Percentiles rank a stretch among this genome's conserved stretches.
Conservation (phyloP, 2,113 vertebrate genomes). For the Synchiropus splendidus region DNA sequence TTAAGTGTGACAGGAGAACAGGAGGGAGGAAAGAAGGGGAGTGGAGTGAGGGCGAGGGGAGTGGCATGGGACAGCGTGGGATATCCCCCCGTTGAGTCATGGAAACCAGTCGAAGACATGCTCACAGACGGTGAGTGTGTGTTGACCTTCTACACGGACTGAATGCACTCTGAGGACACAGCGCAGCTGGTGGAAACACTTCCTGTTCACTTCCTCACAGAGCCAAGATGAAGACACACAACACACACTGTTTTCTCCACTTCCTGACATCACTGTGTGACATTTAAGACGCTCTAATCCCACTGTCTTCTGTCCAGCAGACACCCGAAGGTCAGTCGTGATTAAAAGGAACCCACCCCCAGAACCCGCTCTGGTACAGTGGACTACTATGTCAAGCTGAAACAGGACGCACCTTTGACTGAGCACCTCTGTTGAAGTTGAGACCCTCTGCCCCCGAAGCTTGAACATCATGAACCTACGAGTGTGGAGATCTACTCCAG, state of each 20-base stretch:
- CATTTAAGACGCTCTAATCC: too few relatives aligned
- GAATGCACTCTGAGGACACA: constrained; percentile 17
- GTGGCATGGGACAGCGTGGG: constrained; percentile 29
- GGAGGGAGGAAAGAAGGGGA: constrained; percentile 3
- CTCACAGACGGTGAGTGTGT: constrained; percentile 21
- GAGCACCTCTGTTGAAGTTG: too few relatives aligned
- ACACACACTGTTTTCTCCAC: neutral
- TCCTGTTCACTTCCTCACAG: constrained; percentile 10
- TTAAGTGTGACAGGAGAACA: neutral
- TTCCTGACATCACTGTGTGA: neutral
- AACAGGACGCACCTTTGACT: too few relatives aligned
- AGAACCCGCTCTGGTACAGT: too few relatives aligned
- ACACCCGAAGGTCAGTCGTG: too few relatives aligned
- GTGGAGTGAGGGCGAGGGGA: constrained; percentile 2
- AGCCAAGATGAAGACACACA: neutral
- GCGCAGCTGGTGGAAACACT: constrained; percentile 38
- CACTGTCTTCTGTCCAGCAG: too few relatives aligned
- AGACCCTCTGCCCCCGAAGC: too few relatives aligned
- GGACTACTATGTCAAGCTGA: too few relatives aligned
- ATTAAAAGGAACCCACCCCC: too few relatives aligned
- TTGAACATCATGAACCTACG: too few relatives aligned
- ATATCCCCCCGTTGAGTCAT: constrained; percentile 59
- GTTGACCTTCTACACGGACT: constrained; percentile 11
- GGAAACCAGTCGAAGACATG: constrained; percentile 43
- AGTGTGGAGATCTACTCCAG: constrained; percentile 2